Percentiles rank a stretch among this genome's conserved stretches.
Evolutionary conservation across 2,113 vertebrate species (phyloP).

Genomic region (Salvator merianae): DNA sequence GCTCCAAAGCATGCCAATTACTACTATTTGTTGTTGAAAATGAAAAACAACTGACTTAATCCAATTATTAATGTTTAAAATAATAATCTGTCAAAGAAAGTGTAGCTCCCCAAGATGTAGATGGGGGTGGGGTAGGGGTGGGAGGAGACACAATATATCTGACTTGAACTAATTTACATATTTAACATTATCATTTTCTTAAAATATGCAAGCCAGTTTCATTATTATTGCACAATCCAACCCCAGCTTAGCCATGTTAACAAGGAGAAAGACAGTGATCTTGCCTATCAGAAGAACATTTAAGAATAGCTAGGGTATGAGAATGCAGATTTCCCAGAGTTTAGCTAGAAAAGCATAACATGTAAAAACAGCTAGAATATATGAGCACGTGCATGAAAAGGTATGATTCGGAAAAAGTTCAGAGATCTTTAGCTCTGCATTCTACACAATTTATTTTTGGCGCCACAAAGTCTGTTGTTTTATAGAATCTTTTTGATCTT

Average conservation of each 20-base stretch:
- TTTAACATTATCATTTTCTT: background rate
- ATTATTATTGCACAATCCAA: background rate
- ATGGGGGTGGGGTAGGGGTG: background rate
- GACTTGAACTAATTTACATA: background rate
- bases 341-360: background rate
- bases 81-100: background rate
- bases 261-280: background rate
- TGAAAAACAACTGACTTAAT: background rate
- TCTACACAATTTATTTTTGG: background rate
- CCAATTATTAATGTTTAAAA: background rate
- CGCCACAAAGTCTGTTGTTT: background rate
- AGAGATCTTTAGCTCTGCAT: background rate
- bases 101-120: background rate
- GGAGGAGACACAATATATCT: background rate
- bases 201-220: background rate
- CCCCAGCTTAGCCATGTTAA: background rate
- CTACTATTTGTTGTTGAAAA: background rate
- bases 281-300: background rate
- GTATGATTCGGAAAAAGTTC: background rate
- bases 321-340: background rate
- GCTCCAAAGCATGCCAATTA: background rate
- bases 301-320: background rate
- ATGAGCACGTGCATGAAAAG: background rate
- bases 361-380: background rate
- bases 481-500: background rate